Evolutionary conservation across 2,888 invertebrate genomes (phyloP).

Genomic region (Callyntrura guangdongensis): DNA sequence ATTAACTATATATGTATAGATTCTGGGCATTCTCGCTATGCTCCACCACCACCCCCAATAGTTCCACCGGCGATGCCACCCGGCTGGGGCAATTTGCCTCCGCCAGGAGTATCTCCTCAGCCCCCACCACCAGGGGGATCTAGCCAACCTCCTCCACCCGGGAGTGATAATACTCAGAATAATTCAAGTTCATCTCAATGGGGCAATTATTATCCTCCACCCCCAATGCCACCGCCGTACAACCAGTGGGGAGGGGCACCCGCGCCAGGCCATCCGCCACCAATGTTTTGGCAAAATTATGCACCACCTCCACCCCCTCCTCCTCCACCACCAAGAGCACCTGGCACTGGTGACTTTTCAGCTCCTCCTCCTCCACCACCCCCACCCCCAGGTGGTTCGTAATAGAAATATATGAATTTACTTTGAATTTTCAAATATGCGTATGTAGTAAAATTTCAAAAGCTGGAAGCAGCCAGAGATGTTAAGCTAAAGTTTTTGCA

Average conservation of each 20-base stretch:
- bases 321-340: constrained; percentile 72
- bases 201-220: constrained; percentile 84
- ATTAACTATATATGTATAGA: neutral
- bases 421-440: too few relatives aligned
- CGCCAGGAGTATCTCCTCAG: constrained; percentile 85
- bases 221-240: constrained; percentile 87
- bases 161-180: constrained; percentile 82
- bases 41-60: constrained; percentile 85
- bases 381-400: constrained; percentile 74
- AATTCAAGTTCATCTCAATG: constrained; percentile 69
- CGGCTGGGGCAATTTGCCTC: constrained; percentile 64
- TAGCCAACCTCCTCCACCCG: constrained; percentile 87
- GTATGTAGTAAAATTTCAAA: too few relatives aligned
- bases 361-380: constrained; percentile 77
- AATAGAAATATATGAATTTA: neutral
- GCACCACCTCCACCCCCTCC: constrained; percentile 75
- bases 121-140: constrained; percentile 84
- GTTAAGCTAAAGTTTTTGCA: too few relatives aligned
- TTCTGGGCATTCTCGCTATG: constrained; percentile 74
- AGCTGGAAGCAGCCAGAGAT: too few relatives aligned
- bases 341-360: constrained; percentile 59
- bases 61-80: constrained; percentile 82
- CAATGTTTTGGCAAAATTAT: constrained; percentile 78
- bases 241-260: constrained; percentile 63
- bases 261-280: constrained; percentile 70